A percentile compares a stretch with the other conserved stretches of the same genome.
Conservation (phyloP, 2,888 invertebrate genomes). For the Cataglyphis albicans region DNA sequence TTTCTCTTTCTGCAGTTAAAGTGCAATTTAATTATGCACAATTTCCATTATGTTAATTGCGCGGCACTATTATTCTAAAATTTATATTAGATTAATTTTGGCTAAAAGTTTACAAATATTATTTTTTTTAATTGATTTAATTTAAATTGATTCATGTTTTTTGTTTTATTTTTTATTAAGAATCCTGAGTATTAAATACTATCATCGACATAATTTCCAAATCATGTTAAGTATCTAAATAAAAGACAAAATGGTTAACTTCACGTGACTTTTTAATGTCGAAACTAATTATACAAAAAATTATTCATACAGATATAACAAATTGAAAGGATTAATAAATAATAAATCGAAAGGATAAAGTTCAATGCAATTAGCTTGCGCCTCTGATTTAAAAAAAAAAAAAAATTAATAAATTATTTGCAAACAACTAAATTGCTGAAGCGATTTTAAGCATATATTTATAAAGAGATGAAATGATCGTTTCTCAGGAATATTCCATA, state of each 20-base stretch:
- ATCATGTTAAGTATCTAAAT: neutral
- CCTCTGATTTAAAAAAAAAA: neutral
- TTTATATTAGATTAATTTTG: neutral
- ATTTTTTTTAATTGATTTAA: neutral
- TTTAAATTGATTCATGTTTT: neutral
- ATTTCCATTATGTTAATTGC: neutral
- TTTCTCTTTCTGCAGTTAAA: neutral
- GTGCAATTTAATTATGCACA: neutral
- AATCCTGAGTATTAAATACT: neutral
- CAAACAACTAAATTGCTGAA: neutral
- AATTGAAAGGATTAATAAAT: neutral
- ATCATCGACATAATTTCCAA: neutral
- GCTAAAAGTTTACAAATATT: neutral
- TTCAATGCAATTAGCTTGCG: neutral
- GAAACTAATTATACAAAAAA: neutral
- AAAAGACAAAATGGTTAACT: neutral
- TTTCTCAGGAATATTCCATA: neutral
- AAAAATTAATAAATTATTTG: constrained; percentile 6
- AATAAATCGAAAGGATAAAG: neutral
- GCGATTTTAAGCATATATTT: constrained; percentile 16
- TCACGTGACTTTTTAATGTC: neutral
- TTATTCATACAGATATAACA: constrained; percentile 13
- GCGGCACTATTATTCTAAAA: neutral
- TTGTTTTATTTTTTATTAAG: neutral
- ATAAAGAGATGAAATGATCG: constrained; percentile 13